Conservation (phyloP, 2,113 vertebrate genomes). For the Pygoscelis adeliae region DNA sequence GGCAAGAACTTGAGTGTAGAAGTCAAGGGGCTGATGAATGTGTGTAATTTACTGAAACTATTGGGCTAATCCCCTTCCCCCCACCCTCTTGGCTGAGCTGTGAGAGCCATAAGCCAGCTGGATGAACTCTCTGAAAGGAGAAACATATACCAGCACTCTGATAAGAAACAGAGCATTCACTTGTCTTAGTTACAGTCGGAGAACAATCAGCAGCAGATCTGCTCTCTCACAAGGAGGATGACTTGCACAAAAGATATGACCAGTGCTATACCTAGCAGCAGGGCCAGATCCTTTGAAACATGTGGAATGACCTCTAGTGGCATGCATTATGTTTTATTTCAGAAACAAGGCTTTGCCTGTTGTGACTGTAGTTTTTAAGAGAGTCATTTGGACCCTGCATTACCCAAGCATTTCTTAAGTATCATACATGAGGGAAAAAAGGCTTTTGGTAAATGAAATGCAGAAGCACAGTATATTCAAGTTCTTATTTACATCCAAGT, state of each 20-base stretch:
- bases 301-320: background rate
- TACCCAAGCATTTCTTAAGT: background rate
- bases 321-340: background rate
- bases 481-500: background rate
- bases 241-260: background rate
- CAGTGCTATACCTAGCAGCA: background rate
- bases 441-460: background rate
- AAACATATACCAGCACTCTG: constrained; percentile 24
- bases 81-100: background rate
- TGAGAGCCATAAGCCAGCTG: constrained; percentile 28
- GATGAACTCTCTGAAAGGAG: background rate
- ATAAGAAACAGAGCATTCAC: constrained; percentile 48
- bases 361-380: background rate
- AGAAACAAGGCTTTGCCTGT: background rate
- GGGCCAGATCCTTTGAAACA: background rate
- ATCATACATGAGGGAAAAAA: background rate
- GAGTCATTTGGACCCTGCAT: background rate
- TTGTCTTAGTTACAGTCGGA: background rate
- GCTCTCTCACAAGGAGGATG: background rate
- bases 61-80: background rate
- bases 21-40: constrained; percentile 20
- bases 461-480: background rate
- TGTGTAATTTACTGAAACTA: constrained; percentile 33
- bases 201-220: background rate
- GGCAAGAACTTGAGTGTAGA: background rate